phyloP scores from a whole-genome alignment of 2,113 vertebrate species.

The Eclectus roratus region DNA sequence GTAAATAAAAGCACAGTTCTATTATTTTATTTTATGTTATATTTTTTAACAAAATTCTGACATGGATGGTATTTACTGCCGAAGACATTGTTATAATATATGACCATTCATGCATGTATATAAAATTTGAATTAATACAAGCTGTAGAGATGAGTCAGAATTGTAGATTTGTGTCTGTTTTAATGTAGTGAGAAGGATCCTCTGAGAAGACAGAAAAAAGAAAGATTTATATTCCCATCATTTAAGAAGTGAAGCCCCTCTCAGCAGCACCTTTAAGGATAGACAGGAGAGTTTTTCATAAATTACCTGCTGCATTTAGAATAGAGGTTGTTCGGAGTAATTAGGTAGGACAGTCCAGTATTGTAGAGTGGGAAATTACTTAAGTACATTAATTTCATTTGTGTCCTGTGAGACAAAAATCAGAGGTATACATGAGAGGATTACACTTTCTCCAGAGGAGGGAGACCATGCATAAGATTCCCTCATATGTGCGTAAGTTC shows the following conservation, averaged over 20 bases:
- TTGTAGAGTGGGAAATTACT: neutral
- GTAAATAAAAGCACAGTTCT: neutral
- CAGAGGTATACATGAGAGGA: neutral
- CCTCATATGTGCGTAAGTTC: neutral
- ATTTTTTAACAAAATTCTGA: neutral
- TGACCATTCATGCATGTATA: neutral
- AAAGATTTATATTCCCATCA: neutral
- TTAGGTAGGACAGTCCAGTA: neutral
- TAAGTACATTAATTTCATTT: constrained; percentile 9
- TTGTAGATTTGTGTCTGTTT: neutral
- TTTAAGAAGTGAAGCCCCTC: neutral
- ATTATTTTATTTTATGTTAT: neutral
- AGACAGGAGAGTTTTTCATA: neutral
- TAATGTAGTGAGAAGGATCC: neutral
- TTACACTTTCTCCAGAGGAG: neutral
- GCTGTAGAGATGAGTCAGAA: neutral
- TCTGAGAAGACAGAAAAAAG: neutral
- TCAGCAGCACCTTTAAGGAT: neutral
- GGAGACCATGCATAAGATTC: neutral
- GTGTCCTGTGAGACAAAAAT: neutral
- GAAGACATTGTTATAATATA: neutral
- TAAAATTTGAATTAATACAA: neutral
- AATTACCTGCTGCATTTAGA: neutral
- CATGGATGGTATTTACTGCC: neutral
- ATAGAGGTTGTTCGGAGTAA: constrained; percentile 19